A percentile compares a stretch with the other conserved stretches of the same genome.
Conservation (phyloP, 2,797 vertebrate species). For the Paguma larvata region DNA sequence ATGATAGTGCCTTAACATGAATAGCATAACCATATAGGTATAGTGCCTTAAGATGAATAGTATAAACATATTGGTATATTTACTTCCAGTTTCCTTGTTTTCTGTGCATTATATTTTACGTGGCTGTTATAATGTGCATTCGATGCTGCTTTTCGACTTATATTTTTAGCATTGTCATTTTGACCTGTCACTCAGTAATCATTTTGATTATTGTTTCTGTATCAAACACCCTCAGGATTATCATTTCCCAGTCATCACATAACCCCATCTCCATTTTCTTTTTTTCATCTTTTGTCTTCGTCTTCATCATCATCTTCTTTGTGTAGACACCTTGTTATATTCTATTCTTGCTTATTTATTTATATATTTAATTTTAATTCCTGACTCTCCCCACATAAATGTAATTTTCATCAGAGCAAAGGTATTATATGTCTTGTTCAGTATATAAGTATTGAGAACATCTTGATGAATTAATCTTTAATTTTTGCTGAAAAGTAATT, state of each 20-base stretch:
- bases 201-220: neutral
- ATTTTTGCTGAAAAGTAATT: neutral
- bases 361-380: conserved; percentile 33
- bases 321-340: neutral
- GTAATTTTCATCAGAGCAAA: neutral
- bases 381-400: neutral
- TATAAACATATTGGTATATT: neutral
- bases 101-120: neutral
- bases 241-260: neutral
- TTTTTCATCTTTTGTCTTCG: neutral
- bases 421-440: neutral
- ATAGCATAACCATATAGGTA: neutral
- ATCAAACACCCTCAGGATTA: neutral
- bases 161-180: neutral
- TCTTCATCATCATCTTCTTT: neutral
- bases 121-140: neutral
- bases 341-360: neutral
- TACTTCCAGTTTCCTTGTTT: neutral
- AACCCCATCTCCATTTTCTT: neutral
- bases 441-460: neutral
- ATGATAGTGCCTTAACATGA: too few species aligned
- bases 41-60: neutral
- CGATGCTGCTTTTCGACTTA: neutral
- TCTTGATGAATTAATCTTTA: neutral
- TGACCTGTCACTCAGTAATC: neutral